Evolutionary conservation across 1,140 invertebrate species (phyloP).

Genomic region (Helicoverpa armigera): DNA sequence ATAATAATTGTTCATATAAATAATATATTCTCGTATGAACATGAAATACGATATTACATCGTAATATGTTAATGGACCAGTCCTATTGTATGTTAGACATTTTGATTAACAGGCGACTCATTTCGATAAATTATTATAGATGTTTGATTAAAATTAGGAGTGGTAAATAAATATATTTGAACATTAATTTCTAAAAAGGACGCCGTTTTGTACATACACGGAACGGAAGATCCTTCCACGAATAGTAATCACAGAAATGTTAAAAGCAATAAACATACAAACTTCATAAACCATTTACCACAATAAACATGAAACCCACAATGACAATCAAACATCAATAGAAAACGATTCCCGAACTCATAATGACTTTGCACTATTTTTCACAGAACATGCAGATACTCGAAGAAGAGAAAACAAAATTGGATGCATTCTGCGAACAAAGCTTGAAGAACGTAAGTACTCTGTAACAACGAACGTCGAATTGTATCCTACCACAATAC

Average conservation of each 20-base stretch:
- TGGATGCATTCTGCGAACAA: slow-evolving; percentile 96
- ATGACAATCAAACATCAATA: slow-evolving; percentile 5
- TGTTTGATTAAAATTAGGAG: no score
- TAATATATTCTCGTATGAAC: slow-evolving; percentile 4
- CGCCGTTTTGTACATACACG: no score
- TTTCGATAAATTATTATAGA: neutral
- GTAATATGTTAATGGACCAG: slow-evolving; percentile 1
- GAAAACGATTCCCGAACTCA: neutral
- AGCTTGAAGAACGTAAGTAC: slow-evolving; percentile 95
- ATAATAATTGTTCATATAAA: slow-evolving; percentile 11
- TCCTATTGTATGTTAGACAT: slow-evolving; percentile 7
- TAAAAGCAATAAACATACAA: no score
- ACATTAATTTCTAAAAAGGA: no score
- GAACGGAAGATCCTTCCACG: no score
- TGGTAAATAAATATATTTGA: no score
- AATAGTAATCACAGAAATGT: no score
- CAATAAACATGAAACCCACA: neutral
- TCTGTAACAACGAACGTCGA: slow-evolving; percentile 25
- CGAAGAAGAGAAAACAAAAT: slow-evolving; percentile 96
- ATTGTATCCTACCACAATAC: slow-evolving; percentile 36
- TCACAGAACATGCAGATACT: slow-evolving; percentile 94
- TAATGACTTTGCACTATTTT: slow-evolving; percentile 27
- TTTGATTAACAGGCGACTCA: neutral
- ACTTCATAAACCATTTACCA: no score
- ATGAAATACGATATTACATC: slow-evolving; percentile 3